Evolutionary conservation across 2,888 invertebrate species (phyloP), one percentile per base, ranked within the genome.

Genomic region (Eupithecia inturbata): DNA sequence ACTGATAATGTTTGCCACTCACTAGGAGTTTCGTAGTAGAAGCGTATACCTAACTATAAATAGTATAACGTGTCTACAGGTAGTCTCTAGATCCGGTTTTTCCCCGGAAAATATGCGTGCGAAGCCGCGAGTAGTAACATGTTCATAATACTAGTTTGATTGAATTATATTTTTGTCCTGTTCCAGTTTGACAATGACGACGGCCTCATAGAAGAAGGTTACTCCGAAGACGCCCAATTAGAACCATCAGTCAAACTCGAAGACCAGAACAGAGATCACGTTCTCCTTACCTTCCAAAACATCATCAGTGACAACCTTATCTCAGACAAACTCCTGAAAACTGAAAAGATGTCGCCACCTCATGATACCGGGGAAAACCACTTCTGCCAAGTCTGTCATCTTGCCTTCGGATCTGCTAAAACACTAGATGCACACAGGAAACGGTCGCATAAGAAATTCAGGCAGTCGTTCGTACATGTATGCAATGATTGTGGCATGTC

Each of bases 401-500:
- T 93, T 81, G 89, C 93, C 74, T 94, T 94, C 79, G 89, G 90
- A 80, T 86, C 89, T 0, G 81, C 84, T 0, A 91, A 88, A 85
- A 92, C 94, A 0, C 77, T 94, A 31, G 78, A 85, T 28, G 89
- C 90, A 85, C 94, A 94, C 67, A 92, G 92, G 75, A 91, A 89
- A 80, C 82, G 93, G 14, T 89, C 91, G 73, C 94, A 94, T 73
- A 90, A 92, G 75, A 80, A 82, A 0, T 92, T 87, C 64, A 85
- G 91, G 53, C 86, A 87, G 6, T 85, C 84, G 0, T 93, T 92
- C 67, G 84, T 88, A 80, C 91, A 92, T 67, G 81, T 90, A 3
- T 94, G 94, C 67, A 90, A 93, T 78, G 84, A 89, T 66, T 94
- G 94, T 60, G 89, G 91, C 0, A 92, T 93, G 92, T 84, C 92